Conservation (phyloP, 1,140 invertebrate genomes). For the Myzus persicae region DNA sequence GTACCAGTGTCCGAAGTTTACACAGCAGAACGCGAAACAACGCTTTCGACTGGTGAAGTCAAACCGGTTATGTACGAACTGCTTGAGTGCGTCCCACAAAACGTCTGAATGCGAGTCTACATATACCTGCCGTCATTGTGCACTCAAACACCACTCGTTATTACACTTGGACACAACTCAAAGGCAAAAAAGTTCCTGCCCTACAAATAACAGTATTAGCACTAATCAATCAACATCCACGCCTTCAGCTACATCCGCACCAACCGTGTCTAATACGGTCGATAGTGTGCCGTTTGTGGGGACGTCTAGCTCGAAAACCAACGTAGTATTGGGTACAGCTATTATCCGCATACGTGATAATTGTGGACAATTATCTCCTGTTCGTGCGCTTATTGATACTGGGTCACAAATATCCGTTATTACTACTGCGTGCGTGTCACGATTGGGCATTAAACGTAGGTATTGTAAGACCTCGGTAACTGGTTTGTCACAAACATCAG, state of each 20-base stretch:
- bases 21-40: neutral
- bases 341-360: neutral
- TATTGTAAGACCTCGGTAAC: neutral
- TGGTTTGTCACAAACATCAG: neutral
- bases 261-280: rapidly evolving
- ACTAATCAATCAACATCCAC: neutral
- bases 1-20: neutral
- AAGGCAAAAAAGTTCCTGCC: neutral
- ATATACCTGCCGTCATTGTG: neutral
- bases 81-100: neutral
- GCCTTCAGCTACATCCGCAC: neutral
- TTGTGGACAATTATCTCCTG: neutral
- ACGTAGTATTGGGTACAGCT: neutral
- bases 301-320: neutral
- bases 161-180: neutral
- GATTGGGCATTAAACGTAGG: neutral
- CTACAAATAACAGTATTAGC: too few species aligned
- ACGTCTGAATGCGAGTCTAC: neutral
- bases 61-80: neutral
- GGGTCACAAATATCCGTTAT: neutral
- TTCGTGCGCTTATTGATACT: neutral
- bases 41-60: neutral
- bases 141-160: neutral
- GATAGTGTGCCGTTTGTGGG: neutral
- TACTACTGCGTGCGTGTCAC: neutral